Evolutionary conservation across 2,888 invertebrate species (phyloP).

Genomic region (Tachystola acroxantha): DNA sequence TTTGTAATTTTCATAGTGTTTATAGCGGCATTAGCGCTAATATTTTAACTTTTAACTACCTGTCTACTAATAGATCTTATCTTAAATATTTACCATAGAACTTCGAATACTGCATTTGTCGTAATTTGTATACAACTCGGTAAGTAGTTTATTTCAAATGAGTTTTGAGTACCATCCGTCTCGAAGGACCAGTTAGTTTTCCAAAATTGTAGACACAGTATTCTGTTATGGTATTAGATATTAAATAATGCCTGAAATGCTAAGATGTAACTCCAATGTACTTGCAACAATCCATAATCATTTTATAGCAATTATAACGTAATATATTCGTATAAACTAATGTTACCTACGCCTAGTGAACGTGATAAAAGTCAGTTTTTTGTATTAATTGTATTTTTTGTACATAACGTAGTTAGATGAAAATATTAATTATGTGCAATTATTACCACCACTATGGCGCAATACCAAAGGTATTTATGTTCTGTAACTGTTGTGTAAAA

Average conservation of each 20-base stretch:
- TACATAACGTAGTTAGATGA: conserved; percentile 66
- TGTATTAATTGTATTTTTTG: conserved; percentile 67
- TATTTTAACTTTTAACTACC: too few species aligned
- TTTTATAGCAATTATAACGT: conserved; percentile 23
- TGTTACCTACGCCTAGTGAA: conserved; percentile 52
- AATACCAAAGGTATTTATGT: conserved; percentile 75
- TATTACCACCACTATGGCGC: conserved; percentile 60
- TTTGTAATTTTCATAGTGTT: too few species aligned
- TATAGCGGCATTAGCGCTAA: too few species aligned
- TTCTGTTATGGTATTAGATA: neutral
- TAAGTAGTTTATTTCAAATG: too few species aligned
- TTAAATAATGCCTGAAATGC: neutral
- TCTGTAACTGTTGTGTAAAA: conserved; percentile 72
- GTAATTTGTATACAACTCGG: too few species aligned
- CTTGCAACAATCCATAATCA: conserved; percentile 19
- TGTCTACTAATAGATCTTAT: neutral
- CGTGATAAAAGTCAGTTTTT: conserved; percentile 40
- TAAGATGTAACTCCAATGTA: conserved; percentile 16
- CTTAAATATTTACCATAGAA: neutral
- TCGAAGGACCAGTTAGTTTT: conserved; percentile 6
- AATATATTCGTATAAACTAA: conserved; percentile 29
- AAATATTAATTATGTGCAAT: conserved; percentile 70
- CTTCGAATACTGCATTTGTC: too few species aligned
- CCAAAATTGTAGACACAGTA: neutral
- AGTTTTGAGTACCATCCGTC: neutral